Conservation (phyloP, 2,888 invertebrate species). For the Tribolium freemani region DNA sequence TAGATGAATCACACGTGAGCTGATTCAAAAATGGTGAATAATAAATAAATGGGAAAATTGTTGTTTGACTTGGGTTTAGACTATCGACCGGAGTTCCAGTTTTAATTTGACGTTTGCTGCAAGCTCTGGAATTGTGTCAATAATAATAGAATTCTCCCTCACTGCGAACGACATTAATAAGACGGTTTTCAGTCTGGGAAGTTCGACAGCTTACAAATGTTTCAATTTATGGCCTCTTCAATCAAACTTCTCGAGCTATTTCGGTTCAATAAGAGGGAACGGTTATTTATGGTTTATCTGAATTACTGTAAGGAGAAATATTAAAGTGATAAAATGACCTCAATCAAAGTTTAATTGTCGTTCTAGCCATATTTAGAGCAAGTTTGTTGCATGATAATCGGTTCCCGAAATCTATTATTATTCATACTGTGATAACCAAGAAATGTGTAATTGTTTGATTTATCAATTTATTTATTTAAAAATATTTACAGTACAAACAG, state of each 20-base stretch:
- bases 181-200: background rate
- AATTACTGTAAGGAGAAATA: too few species aligned
- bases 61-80: background rate
- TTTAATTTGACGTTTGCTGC: background rate
- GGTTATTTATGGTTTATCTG: too few species aligned
- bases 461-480: too few species aligned
- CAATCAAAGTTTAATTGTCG: too few species aligned
- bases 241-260: background rate
- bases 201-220: slow-evolving; percentile 1
- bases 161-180: slow-evolving; percentile 20
- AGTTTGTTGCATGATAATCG: too few species aligned
- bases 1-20: background rate
- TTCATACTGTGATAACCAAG: too few species aligned
- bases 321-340: too few species aligned
- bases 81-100: background rate
- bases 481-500: too few species aligned
- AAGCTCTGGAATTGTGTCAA: slow-evolving; percentile 10
- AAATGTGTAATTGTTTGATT: too few species aligned
- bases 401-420: too few species aligned
- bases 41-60: background rate
- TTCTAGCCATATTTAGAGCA: too few species aligned
- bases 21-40: background rate
- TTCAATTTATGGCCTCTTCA: background rate
- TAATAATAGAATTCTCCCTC: slow-evolving; percentile 26
- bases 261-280: background rate